These are phyloP conservation scores for Hybos culiciformis DNA, from an alignment of 2,888 invertebrate species.

Conservation along the genomic window DNA sequence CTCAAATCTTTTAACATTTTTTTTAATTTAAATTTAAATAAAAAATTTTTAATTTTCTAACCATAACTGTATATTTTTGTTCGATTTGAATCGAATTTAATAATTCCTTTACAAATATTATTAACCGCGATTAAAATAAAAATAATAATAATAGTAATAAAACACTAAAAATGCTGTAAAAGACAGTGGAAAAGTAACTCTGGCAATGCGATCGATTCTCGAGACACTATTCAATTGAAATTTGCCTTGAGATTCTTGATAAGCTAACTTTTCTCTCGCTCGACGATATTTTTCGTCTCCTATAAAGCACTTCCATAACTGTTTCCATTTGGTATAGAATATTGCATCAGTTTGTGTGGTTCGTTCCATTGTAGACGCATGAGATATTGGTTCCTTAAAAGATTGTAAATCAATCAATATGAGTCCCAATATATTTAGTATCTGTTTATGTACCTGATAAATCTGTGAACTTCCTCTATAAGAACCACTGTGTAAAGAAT, in stretches of 20 bases:
- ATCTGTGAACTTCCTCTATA: not conserved
- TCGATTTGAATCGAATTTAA: no score
- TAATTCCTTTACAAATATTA: no score
- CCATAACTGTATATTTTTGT: no score
- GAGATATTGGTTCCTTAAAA: conserved; percentile 16
- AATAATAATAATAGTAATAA: no score
- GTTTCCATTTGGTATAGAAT: conserved; percentile 65
- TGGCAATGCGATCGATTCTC: conserved; percentile 66
- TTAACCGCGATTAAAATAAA: no score
- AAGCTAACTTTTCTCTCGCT: conserved; percentile 51
- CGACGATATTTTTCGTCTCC: conserved; percentile 64
- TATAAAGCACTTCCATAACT: conserved; percentile 65
- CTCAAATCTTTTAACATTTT: no score
- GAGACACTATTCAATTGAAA: conserved; percentile 54
- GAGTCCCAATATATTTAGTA: no score
- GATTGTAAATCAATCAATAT: no score
- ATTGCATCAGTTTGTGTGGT: conserved; percentile 59
- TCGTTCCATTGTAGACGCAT: conserved; percentile 59
- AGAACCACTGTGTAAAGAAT: not conserved
- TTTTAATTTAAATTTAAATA: no score
- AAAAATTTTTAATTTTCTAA: no score
- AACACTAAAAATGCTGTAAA: no score
- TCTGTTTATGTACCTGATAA: not conserved
- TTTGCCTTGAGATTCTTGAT: conserved; percentile 14
- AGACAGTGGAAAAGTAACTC: conserved; percentile 71